Evolutionary conservation across 30 jellyfish, hydroid and myxozoan genomes (phyloP).

Genomic region (Turritopsis rubra): DNA sequence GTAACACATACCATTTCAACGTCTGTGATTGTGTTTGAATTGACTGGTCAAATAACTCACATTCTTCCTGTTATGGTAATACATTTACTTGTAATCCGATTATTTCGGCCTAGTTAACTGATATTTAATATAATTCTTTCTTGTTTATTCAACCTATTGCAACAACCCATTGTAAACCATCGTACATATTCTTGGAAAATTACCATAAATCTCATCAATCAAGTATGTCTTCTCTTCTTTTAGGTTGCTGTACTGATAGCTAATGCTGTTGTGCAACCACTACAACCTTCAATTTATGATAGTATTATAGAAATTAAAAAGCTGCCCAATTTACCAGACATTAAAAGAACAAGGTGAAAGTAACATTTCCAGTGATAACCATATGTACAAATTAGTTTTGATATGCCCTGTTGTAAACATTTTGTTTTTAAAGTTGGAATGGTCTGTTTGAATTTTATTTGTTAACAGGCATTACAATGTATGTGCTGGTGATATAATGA

Average conservation of each 20-base stretch:
- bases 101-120: no score
- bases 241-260: conserved; percentile 90
- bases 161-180: background rate
- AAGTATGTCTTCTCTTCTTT: background rate
- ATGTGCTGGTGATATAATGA: conserved; percentile 87
- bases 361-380: no score
- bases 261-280: conserved; percentile 88
- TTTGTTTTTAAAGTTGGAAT: no score
- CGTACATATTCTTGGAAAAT: no score
- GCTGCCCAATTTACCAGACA: conserved; percentile 86
- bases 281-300: conserved; percentile 87
- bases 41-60: conserved; percentile 91
- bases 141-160: no score
- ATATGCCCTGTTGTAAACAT: no score
- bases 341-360: conserved; percentile 61
- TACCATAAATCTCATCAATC: no score
- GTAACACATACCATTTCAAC: conserved; percentile 98
- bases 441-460: no score
- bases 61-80: conserved; percentile 91
- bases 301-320: conserved; percentile 83
- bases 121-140: no score
- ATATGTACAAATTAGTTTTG: no score
- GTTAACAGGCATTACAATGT: conserved; percentile 33
- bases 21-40: conserved; percentile 81
- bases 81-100: background rate